Conservation (phyloP, 2,888 invertebrate species). For the Spisula subtruncata region DNA sequence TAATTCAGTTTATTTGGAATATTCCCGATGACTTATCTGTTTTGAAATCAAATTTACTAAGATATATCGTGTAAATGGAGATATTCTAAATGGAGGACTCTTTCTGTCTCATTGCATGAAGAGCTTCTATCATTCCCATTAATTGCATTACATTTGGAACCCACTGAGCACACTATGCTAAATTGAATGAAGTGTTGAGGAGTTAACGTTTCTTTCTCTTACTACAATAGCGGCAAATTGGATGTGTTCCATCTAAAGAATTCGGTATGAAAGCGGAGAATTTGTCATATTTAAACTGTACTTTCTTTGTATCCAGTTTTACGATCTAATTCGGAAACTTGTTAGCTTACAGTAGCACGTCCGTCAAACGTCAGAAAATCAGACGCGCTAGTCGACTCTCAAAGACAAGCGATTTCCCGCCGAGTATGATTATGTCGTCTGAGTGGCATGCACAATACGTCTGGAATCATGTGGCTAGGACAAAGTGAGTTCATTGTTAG, state of each 20-base stretch:
- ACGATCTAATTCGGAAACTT: neutral
- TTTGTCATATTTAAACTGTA: slow-evolving; percentile 31
- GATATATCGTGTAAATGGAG: too few relatives aligned
- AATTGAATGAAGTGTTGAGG: slow-evolving; percentile 24
- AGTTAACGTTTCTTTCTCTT: slow-evolving; percentile 23
- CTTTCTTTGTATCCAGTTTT: neutral
- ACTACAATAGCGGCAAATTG: slow-evolving; percentile 37
- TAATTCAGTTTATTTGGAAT: too few relatives aligned
- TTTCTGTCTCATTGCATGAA: slow-evolving; percentile 13
- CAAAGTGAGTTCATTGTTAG: neutral
- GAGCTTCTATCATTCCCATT: slow-evolving; percentile 15
- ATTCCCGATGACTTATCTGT: too few relatives aligned
- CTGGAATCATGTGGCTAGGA: neutral
- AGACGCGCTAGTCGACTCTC: neutral
- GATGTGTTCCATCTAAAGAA: slow-evolving; percentile 25
- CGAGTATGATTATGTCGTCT: slow-evolving; percentile 12
- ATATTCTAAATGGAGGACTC: neutral
- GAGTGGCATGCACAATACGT: neutral
- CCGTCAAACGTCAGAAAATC: slow-evolving; percentile 27
- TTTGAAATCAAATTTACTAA: too few relatives aligned
- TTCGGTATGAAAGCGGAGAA: slow-evolving; percentile 18
- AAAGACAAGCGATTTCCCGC: slow-evolving; percentile 1
- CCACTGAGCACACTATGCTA: slow-evolving; percentile 12
- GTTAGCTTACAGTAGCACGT: neutral
- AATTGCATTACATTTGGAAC: slow-evolving; percentile 6